Conservation (phyloP, 1,140 invertebrate species). For the Papilio glaucus region DNA sequence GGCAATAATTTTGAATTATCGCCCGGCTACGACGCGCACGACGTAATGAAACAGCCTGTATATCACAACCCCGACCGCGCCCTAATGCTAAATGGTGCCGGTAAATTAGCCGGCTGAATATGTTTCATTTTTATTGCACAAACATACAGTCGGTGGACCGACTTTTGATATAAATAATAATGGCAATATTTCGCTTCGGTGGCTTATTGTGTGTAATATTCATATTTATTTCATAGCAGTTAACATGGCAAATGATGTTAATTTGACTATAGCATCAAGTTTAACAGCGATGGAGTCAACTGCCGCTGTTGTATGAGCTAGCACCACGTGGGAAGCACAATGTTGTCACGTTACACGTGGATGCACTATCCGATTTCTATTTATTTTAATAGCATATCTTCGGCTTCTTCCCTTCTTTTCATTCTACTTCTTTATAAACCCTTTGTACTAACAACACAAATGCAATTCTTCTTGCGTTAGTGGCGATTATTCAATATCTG, state of each 20-base stretch:
- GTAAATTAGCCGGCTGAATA: slow-evolving; percentile 51
- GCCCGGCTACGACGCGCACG: slow-evolving; percentile 46
- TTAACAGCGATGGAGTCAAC: background rate
- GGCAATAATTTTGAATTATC: slow-evolving; percentile 58
- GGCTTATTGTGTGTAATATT: background rate
- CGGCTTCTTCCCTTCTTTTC: no score
- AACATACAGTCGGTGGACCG: slow-evolving; percentile 19
- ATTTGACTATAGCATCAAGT: background rate
- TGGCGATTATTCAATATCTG: no score
- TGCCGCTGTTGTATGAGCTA: no score
- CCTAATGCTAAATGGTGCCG: slow-evolving; percentile 51
- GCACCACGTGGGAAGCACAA: no score
- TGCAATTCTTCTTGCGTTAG: no score
- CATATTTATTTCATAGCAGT: background rate
- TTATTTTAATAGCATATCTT: no score
- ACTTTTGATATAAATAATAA: slow-evolving; percentile 24
- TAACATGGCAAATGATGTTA: background rate
- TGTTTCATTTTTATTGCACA: slow-evolving; percentile 39
- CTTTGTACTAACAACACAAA: no score
- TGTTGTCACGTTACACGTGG: no score
- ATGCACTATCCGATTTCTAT: no score
- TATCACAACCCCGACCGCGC: slow-evolving; percentile 54
- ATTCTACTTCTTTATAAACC: no score
- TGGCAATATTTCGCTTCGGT: slow-evolving; percentile 3
- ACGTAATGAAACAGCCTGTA: slow-evolving; percentile 60